A percentile compares a stretch with the other conserved stretches of the same genome.
Evolutionary conservation across 2,888 invertebrate genomes (phyloP).

Genomic region (Pteria penguin): DNA sequence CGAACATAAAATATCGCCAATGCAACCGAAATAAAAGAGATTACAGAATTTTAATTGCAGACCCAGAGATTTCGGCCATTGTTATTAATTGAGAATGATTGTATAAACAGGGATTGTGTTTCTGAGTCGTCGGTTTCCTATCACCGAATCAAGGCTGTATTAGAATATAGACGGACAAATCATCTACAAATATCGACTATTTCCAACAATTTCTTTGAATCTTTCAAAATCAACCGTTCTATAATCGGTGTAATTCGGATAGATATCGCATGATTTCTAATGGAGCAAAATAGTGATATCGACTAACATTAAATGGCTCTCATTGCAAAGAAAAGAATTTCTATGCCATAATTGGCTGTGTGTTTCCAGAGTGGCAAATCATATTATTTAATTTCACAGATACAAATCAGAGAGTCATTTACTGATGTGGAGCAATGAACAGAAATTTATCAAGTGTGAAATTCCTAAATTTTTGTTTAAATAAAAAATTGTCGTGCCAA

Average conservation of each 20-base stretch:
- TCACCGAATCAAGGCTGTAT: conserved; percentile 29
- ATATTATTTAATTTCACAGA: conserved; percentile 22
- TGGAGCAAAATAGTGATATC: conserved; percentile 17
- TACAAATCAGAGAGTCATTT: conserved; percentile 11
- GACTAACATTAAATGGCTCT: conserved; percentile 30
- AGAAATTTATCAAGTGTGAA: conserved; percentile 23
- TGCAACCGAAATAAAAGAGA: conserved; percentile 23
- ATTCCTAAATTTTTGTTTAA: conserved; percentile 17
- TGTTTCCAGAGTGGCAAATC: conserved; percentile 27
- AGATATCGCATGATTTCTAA: conserved; percentile 25
- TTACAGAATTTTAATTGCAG: conserved; percentile 41
- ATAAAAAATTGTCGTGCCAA: not conserved
- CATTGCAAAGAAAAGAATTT: conserved; percentile 15
- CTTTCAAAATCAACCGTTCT: not conserved
- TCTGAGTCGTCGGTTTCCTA: conserved; percentile 13
- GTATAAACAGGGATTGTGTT: conserved; percentile 29
- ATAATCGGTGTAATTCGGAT: not conserved
- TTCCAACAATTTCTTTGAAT: conserved; percentile 18
- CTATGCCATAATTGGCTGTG: conserved; percentile 19
- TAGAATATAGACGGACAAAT: conserved; percentile 1
- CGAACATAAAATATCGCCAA: conserved; percentile 20
- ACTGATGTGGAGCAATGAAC: not conserved
- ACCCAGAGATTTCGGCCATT: conserved; percentile 34
- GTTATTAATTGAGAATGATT: conserved; percentile 44
- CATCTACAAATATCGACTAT: conserved; percentile 13